Conservation (phyloP, 2,888 invertebrate genomes). For the Epicampocera succincta region DNA sequence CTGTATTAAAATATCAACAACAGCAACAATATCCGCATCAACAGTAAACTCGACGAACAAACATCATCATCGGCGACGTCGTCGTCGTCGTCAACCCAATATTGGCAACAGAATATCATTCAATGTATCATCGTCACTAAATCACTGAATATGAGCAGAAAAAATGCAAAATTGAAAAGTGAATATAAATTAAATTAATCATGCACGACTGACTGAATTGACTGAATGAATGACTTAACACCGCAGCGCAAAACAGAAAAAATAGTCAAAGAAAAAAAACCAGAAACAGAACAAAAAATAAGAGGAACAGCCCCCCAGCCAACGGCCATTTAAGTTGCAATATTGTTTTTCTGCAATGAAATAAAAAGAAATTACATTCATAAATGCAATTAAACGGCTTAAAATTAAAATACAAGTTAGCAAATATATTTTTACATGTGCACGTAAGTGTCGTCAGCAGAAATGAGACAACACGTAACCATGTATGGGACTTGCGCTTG, state of each 20-base stretch:
- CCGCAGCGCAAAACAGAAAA: constrained; percentile 1
- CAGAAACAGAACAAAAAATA: too few species aligned
- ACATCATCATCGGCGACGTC: background rate
- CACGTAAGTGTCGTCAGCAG: too few species aligned
- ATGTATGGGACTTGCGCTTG: too few species aligned
- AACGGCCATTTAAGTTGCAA: background rate
- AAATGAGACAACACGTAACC: too few species aligned
- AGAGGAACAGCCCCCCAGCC: too few species aligned
- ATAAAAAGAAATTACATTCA: background rate
- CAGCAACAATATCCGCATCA: constrained; percentile 11
- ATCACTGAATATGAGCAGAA: constrained; percentile 31
- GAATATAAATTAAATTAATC: constrained; percentile 64
- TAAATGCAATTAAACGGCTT: background rate
- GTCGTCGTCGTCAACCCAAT: background rate
- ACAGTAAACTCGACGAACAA: background rate
- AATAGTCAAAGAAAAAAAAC: background rate
- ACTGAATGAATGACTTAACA: constrained; percentile 44
- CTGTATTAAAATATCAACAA: constrained; percentile 30
- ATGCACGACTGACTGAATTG: constrained; percentile 55
- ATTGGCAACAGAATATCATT: constrained; percentile 19
- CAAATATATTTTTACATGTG: too few species aligned
- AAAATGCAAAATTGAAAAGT: constrained; percentile 65
- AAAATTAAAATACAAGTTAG: background rate
- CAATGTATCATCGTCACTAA: constrained; percentile 11
- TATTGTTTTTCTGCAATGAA: background rate